A percentile compares a stretch with the other conserved stretches of the same genome.
Conservation (phyloP, 2,797 vertebrate species). For the Heliangelus exortis region DNA sequence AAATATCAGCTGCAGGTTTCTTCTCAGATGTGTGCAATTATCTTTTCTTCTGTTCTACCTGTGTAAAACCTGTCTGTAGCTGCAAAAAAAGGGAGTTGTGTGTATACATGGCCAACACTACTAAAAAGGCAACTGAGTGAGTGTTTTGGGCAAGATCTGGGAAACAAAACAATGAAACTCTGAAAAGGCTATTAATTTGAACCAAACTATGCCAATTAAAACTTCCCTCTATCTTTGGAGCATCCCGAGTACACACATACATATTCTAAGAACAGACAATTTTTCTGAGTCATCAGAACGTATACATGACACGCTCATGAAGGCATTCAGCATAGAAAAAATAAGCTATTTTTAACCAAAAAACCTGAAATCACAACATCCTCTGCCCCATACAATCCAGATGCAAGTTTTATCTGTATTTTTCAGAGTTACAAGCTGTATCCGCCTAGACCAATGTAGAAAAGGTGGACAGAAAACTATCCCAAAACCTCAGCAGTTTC, state of each 20-base stretch:
- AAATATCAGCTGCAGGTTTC: background rate
- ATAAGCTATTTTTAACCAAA: background rate
- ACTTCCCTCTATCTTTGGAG: background rate
- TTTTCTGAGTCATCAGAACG: background rate
- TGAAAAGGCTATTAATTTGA: background rate
- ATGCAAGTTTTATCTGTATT: background rate
- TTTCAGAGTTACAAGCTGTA: background rate
- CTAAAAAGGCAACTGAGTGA: background rate
- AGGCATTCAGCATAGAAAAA: background rate
- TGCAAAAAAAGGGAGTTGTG: background rate
- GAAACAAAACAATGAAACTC: background rate
- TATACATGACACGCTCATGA: rapidly evolving
- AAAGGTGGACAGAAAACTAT: background rate
- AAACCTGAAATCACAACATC: background rate
- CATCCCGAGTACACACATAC: background rate
- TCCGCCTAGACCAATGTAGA: background rate
- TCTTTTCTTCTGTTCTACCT: background rate
- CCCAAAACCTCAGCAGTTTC: background rate
- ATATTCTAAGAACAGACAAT: background rate
- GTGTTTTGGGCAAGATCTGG: background rate
- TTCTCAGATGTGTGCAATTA: background rate
- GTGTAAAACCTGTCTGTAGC: background rate
- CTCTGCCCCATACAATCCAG: background rate
- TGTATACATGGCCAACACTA: background rate
- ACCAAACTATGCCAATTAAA: background rate